Percentiles rank a stretch among this genome's conserved stretches.
Conservation (phyloP, 2,797 vertebrate species). For the Scomberomorus guttatus region DNA sequence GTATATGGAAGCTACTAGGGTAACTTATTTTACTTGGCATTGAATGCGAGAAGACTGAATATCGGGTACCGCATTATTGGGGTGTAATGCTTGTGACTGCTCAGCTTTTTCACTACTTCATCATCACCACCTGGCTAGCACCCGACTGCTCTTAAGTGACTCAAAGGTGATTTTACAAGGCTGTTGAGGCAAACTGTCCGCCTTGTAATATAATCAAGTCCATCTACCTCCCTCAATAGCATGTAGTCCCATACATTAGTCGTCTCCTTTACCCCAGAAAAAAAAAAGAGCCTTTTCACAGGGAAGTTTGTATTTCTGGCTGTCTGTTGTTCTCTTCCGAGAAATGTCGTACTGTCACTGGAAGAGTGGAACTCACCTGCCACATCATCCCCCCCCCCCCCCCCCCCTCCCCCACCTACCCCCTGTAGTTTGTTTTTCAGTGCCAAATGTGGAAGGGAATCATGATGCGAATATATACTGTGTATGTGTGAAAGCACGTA, state of each 20-base stretch:
- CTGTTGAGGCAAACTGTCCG: constrained; percentile 32
- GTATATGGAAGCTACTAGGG: constrained; percentile 7
- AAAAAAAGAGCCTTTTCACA: constrained; percentile 32
- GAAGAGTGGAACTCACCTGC: constrained; percentile 19
- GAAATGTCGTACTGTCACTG: constrained; percentile 17
- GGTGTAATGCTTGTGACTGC: constrained; percentile 29
- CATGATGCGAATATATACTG: constrained; percentile 52
- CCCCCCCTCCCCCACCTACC: not conserved
- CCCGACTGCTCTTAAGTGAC: constrained; percentile 43
- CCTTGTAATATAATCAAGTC: constrained; percentile 66
- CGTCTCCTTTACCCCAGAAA: constrained; percentile 1
- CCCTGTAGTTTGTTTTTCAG: constrained; percentile 51
- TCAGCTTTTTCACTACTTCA: constrained; percentile 28
- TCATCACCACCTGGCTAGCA: constrained; percentile 31
- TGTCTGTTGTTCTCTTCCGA: constrained; percentile 29
- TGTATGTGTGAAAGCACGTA: constrained; percentile 41
- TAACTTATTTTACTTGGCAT: constrained; percentile 28
- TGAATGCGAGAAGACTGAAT: constrained; percentile 25
- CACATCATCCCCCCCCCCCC: not conserved
- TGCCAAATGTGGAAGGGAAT: constrained; percentile 68
- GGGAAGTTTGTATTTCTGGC: constrained; percentile 8
- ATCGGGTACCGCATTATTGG: constrained; percentile 13
- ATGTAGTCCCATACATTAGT: constrained; percentile 30
- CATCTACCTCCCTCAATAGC: constrained; percentile 74
- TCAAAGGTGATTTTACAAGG: constrained; percentile 57